Conservation (phyloP, 2,888 invertebrate species). For the Volucella bombylans region DNA sequence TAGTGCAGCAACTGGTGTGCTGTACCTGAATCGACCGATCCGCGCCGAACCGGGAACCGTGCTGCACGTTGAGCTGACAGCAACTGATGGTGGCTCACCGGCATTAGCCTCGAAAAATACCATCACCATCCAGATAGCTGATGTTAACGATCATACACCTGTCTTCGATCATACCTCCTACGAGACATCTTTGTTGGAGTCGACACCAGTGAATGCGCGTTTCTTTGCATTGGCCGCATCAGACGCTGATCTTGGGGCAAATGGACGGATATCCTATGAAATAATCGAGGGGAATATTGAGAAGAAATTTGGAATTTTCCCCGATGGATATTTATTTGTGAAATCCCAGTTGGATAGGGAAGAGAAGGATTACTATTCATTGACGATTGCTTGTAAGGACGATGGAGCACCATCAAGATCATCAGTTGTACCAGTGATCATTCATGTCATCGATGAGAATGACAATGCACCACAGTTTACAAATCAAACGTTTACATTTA, state of each 20-base stretch:
- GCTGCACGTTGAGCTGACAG: slow-evolving; percentile 90
- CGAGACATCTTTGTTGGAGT: slow-evolving; percentile 95
- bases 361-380: slow-evolving; percentile 93
- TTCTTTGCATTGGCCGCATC: slow-evolving; percentile 95
- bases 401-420: slow-evolving; percentile 89
- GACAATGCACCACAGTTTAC: slow-evolving; percentile 97
- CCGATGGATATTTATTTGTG: slow-evolving; percentile 95
- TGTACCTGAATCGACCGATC: slow-evolving; percentile 92
- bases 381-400: slow-evolving; percentile 92
- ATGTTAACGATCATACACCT: slow-evolving; percentile 97
- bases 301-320: slow-evolving; percentile 95
- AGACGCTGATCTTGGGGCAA: slow-evolving; percentile 92
- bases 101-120: slow-evolving; percentile 89
- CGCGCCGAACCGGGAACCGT: slow-evolving; percentile 88
- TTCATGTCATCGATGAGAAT: slow-evolving; percentile 97
- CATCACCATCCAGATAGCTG: slow-evolving; percentile 89
- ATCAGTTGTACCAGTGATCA: slow-evolving; percentile 94
- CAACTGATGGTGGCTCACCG: slow-evolving; percentile 91
- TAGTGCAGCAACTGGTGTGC: slow-evolving; percentile 92
- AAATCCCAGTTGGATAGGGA: slow-evolving; percentile 94
- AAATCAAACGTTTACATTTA: slow-evolving; percentile 94
- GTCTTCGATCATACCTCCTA: slow-evolving; percentile 95
- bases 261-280: slow-evolving; percentile 90
- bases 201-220: slow-evolving; percentile 93
- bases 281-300: slow-evolving; percentile 94